Percentiles rank a stretch among this genome's conserved stretches.
These are phyloP conservation scores for Tringa solitaria DNA, from an alignment of 2,113 vertebrate species.

Conservation along the genomic window DNA sequence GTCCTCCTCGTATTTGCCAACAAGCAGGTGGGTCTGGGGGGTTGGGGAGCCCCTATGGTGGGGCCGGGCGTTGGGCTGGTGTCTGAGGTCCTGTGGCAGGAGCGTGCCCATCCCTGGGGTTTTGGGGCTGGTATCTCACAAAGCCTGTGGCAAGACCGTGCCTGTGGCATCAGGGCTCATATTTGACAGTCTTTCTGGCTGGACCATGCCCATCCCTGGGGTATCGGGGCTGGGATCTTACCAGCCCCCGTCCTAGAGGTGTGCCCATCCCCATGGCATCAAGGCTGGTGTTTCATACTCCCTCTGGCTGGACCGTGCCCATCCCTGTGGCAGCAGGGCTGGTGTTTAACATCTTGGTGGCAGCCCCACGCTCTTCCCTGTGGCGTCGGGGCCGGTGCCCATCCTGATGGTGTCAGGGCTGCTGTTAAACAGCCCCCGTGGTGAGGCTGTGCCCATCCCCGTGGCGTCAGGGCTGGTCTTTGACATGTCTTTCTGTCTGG, in stretches of 20 bases:
- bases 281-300: not conserved
- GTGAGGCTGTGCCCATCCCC: not conserved
- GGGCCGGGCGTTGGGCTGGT: not conserved
- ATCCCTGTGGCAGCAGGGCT: not conserved
- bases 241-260: not conserved
- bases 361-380: not conserved
- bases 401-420: not conserved
- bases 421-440: not conserved
- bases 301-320: not conserved
- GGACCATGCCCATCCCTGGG: not conserved
- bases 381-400: not conserved
- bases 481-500: not conserved
- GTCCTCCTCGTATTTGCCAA: conserved; percentile 95
- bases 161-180: not conserved
- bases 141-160: too few species aligned
- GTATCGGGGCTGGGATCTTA: not conserved
- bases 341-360: not conserved
- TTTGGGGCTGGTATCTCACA: not conserved
- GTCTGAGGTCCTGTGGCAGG: not conserved
- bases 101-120: not conserved
- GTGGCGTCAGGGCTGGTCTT: not conserved
- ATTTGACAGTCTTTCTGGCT: not conserved
- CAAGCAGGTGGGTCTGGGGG: conserved; percentile 83
- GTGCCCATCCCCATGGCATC: not conserved
- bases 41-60: accelerated